Evolutionary conservation across 2,797 vertebrate species (phyloP), one percentile per base, ranked within the genome.

Genomic region (Ispidina lecontei): DNA sequence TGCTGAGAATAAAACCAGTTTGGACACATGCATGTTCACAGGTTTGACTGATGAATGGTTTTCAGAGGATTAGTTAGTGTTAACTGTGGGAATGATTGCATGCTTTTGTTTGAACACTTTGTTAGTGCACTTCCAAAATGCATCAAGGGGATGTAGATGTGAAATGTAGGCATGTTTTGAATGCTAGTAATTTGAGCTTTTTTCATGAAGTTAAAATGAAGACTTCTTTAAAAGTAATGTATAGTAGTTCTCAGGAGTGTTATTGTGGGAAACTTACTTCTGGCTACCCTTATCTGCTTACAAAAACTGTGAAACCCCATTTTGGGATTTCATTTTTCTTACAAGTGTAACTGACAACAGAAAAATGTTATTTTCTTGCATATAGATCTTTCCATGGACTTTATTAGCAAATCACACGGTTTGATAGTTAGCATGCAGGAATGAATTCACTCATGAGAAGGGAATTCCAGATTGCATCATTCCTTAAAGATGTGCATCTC

Each of bases 401-500:
- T 21, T 69, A 39, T 55, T 68, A 55, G 54, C 33, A 91, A 55
- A 49, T 91, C 22, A 5, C 62, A 0, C 33, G 44, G 18, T 63
- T 84, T 43, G 31, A 54, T 74, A 35, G 75, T 77, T 85, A 72
- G 20, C 7, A 7, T 85, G 91, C 80, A 83, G 78, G 65, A 54
- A 59, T 44, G 51, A 84, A 54, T 83, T 82, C 41, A 22, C 39
- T 91, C 79, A 51, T 39, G 58, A 52, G 33, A 91, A 82, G 92
- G 91, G 93, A 95, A 94, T 91, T 93, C 89, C 84, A 84, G 54
- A 56, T 92, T 95, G 76, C 89, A 49, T 93, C 82, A 87, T 85
- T 89, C 33, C 35, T 87, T 62, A 92, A 80, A 74, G 87, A 80
- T 62, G 54, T 31, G 17, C 21, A 8, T 77, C 71, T 79, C 31